Evolutionary conservation across 2,797 vertebrate genomes (phyloP).

Genomic region (Choloepus didactylus): DNA sequence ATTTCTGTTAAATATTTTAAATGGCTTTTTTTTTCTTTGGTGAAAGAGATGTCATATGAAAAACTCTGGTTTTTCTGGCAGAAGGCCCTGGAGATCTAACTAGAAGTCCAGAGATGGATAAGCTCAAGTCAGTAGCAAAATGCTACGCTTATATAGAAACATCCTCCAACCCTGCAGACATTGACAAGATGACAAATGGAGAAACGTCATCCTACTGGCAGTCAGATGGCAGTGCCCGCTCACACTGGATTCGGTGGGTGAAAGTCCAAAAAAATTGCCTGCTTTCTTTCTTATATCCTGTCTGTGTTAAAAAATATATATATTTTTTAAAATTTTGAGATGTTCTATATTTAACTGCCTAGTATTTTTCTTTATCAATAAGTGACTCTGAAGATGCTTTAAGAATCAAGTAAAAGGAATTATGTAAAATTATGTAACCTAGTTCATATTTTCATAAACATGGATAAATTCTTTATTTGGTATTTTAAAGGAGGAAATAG

Average conservation of each 20-base stretch:
- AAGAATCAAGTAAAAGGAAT: constrained; percentile 14
- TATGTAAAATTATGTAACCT: constrained; percentile 4
- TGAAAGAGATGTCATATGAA: constrained; percentile 6
- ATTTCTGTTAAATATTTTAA: constrained; percentile 66
- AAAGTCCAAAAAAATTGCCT: neutral
- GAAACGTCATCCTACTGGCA: constrained; percentile 98
- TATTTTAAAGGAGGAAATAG: constrained; percentile 42
- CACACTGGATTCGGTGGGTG: constrained; percentile 97
- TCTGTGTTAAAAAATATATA: neutral
- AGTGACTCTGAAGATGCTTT: neutral
- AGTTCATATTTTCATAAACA: neutral
- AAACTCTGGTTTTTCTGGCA: constrained; percentile 70
- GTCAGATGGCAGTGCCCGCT: constrained; percentile 97
- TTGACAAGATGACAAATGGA: constrained; percentile 97
- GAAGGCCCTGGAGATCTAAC: constrained; percentile 91
- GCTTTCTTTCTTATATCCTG: neutral
- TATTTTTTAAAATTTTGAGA: neutral
- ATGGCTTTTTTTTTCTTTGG: neutral
- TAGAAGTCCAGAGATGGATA: constrained; percentile 93
- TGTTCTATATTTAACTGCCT: neutral
- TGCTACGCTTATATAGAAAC: constrained; percentile 96
- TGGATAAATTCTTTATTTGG: neutral
- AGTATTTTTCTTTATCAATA: neutral
- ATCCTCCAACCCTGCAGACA: constrained; percentile 94
- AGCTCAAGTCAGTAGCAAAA: constrained; percentile 95